Evolutionary conservation across 92 coral and sea anemone species (phyloP), one percentile per base, ranked within the genome.

Genomic region (Siderastrea radians): DNA sequence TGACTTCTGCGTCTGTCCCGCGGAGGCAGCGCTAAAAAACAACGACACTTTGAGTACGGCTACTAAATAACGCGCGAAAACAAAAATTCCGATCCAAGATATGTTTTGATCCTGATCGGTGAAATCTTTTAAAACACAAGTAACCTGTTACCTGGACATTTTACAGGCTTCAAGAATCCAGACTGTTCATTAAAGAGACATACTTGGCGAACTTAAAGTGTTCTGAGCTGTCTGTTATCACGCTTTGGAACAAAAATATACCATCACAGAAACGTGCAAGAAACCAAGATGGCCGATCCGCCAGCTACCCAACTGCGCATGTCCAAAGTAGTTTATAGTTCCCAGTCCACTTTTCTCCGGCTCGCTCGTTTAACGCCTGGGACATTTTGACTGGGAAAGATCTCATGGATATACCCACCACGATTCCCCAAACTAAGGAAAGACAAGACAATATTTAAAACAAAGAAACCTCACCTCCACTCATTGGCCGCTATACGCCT

Each of bases 251-350:
- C 50, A 54, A 81, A 54, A 68, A 43, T 38, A 9, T 57, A 69
- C 60, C 44, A 10, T 58, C 38, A 7, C 14, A 38, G 14, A 68
- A 81, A 68, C 64, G 66, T 47, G 76, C 26, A n/a, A 50, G 75
- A 90, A 84, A 90, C 79, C 83, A 90, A 90, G 82, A 91, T 91
- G 94, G 94, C 94, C 89, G 83, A 81, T 74, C 50, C 59, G 90
- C 76, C 75, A 46, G 48, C 85, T 43, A 14, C 7, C 0, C 3
- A 53, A 82, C 61, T 9, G 83, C 91, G 91, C 92, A 87, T 77
- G 92, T 82, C 68, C 78, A 26, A 7, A 10, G 14, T n/a, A 16
- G 0, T 57, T 15, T 49, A 6, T 57, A 9, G 68, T 54, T 69
- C 57, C 8, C 78, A 82, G 86, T 68, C 48, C 15, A 48, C 57